Evolutionary conservation across 2,113 vertebrate genomes (phyloP), one percentile per base, ranked within the genome.

Genomic region (Strix aluco): DNA sequence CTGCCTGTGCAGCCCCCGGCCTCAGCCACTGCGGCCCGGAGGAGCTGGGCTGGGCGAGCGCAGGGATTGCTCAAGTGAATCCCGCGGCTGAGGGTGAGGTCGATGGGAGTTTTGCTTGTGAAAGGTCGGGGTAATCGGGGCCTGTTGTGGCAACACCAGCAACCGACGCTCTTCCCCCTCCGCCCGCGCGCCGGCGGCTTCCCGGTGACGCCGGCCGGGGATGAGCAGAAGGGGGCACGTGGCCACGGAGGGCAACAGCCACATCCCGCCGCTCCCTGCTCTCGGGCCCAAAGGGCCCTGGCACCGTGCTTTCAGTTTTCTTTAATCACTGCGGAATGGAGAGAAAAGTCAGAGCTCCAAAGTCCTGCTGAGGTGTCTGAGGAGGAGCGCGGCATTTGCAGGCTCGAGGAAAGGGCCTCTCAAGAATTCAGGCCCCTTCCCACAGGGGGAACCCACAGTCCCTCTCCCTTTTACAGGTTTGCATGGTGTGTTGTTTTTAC

Each of bases 341-440:
- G 66, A 7, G 61, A 17, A 46, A 27, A 47, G 46, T 2, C 29
- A 0, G 0, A 4, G 34, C n/a, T 15, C 10, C 1, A 2, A 5
- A 9, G 38, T 13, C 26, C 59, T 20, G 10, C 34, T 1, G 11
- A 5, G 40, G 17, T 0, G 7, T 2, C 2, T 2, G 54, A 13
- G 55, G 62, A 13, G 70, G 6, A 49, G 12, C 0, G 7, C 36
- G 9, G 44, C 15, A 4, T 23, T 27, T 7, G 46, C 32, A 38
- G 57, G 1, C 57, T 5, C 1, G 3, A 22, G 47, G 4, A 22
- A 1, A 15, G 66, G 51, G 8, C 40, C 1, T 3, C 2, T 1
- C 26, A 3, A 36, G 30, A 20, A 4, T 9, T 19, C 40, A 2
- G n/a, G 25, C 26, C 38, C 44, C 26, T 44, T 58, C 44, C 87